Evolutionary conservation across 2,797 vertebrate species (phyloP), one percentile per base, ranked within the genome.

Genomic region (Telmatherina bonti): DNA sequence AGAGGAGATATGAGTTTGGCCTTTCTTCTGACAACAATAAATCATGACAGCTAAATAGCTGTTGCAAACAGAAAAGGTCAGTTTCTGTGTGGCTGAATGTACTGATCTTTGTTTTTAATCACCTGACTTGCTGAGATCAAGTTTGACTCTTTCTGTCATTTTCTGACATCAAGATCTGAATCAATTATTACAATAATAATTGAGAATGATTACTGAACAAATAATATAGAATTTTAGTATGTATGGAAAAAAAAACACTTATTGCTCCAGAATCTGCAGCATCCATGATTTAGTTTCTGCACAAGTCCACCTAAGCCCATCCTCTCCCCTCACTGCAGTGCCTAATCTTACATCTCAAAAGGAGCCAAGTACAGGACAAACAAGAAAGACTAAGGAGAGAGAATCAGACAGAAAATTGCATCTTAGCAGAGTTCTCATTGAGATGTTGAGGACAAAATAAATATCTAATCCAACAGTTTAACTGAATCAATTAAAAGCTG

Each of bases 221-320:
- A 70, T 65, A 78, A 59, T 47, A 76, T 5, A 18, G 29, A 29
- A 38, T 3, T 90, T 90, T 82, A 78, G 74, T 57, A 82, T 70
- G 71, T 85, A 78, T 58, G 82, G 77, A 71, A 3, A 31, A 7
- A 77, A 82, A 83, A 90, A 85, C 81, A 53, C 82, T 81, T 93
- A 91, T 91, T 87, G 87, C 87, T 79, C 78, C 74, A 88, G 91
- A 89, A 92, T 89, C 88, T 81, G 54, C 68, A 67, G 78, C 82
- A 79, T 53, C 91, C 71, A 90, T 90, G 88, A 90, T 86, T 90
- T 90, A 88, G 62, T 62, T 38, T 53, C 58, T 52, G 62, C 79
- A 68, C 49, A 62, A 61, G 61, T 30, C 76, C 65, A 67, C 59
- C 56, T 30, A 58, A 31, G 55, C 26, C n/a, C 41, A 59, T 72